Evolutionary conservation across 2,797 vertebrate genomes (phyloP).

Genomic region (Brachyrhaphis roseni): DNA sequence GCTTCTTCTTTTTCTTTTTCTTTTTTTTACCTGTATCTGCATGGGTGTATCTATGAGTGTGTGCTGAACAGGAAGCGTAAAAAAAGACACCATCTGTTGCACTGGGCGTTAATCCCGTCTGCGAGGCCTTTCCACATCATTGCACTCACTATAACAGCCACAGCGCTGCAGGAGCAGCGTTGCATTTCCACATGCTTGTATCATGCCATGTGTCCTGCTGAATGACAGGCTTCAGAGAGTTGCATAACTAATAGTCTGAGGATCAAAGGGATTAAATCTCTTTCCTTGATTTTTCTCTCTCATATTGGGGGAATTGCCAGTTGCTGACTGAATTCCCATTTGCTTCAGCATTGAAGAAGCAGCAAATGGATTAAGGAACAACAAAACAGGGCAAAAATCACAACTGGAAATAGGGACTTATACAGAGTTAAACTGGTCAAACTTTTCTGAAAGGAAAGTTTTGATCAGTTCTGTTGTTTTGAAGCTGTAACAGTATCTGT

Average conservation of each 20-base stretch:
- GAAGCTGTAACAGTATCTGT: no score
- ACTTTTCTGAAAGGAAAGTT: neutral
- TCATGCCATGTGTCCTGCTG: conserved; percentile 37
- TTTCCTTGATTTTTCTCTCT: neutral
- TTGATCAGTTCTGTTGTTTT: no score
- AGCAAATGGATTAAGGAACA: neutral
- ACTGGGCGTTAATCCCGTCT: conserved; percentile 74
- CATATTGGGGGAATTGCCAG: neutral
- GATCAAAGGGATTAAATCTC: conserved; percentile 29
- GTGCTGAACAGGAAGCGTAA: conserved; percentile 54
- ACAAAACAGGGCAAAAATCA: neutral
- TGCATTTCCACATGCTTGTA: conserved; percentile 42
- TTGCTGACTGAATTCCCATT: neutral
- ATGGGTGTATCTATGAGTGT: conserved; percentile 4
- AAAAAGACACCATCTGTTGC: conserved; percentile 79
- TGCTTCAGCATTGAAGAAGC: neutral
- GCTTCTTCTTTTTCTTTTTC: neutral
- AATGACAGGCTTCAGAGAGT: conserved; percentile 37
- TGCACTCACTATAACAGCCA: conserved; percentile 45
- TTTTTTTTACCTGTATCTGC: neutral
- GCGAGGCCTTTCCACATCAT: conserved; percentile 73
- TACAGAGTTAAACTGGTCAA: neutral
- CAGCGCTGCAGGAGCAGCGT: conserved; percentile 33
- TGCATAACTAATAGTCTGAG: conserved; percentile 49
- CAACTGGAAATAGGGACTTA: neutral